Base-by-base conservation (phyloP, 2,888 invertebrate genomes). In the Lumbricus terrestris region DNA sequence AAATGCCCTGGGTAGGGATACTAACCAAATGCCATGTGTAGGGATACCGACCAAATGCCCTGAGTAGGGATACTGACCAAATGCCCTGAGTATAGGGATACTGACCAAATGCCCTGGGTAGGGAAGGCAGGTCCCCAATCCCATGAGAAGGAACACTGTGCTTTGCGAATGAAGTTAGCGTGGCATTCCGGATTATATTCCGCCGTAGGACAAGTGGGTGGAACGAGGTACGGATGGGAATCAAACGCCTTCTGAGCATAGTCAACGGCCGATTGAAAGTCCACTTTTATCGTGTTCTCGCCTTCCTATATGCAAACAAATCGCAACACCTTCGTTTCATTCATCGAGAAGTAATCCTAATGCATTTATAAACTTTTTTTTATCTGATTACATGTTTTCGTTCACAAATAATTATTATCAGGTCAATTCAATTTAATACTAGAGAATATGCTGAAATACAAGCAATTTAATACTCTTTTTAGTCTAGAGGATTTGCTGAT, bases 111-210 rank as follows among this genome's bases (percentile, higher is more conserved):
- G 90, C 99, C 99, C 92, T 97, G 96, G 0, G 98, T 98, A 0
- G 98, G 98, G 92, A 98, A 97, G 0, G 98, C 97, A 0, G 98
- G 98, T 42, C 98, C 99, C 98, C 98, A 99, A 94, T 98, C 98
- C 97, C 99, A 99, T 69, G 97, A 96, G 94, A 98, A 99, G 0
- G 98, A 98, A 18, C 98, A 97, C 95, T 98, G 95, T 38, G 94
- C 94, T 92, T 95, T 96, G 85, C 95, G 94, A 38, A 95, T 93
- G 95, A 97, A 97, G 95, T 99, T 99, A 6, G 96, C 97, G 94
- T 98, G 97, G 93, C 98, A 98, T 94, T 98, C 98, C 0, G 99
- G 98, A 91, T 97, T 96, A 93, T 97, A 97, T 1, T 95, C 95
- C 0, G 95, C 93, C 0, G 97, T 96, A 0, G 97, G 97, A 94